A percentile compares a stretch with the other conserved stretches of the same genome.
Evolutionary conservation across 1,140 invertebrate genomes (phyloP).

Genomic region (Penaeus vannamei): DNA sequence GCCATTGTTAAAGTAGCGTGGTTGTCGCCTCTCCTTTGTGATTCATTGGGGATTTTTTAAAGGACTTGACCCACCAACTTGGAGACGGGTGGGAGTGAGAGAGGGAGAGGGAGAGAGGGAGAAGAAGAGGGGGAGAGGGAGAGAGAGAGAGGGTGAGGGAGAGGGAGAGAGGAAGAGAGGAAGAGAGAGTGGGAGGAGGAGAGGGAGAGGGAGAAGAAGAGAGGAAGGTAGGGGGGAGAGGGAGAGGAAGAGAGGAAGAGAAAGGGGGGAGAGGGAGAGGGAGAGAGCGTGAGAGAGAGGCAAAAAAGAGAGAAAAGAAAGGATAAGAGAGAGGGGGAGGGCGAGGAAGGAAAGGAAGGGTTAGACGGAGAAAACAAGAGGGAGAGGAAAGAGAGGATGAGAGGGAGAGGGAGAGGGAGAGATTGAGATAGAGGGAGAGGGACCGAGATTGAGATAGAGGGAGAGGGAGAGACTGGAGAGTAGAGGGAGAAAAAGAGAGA

Average conservation of each 20-base stretch:
- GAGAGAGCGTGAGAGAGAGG: not conserved
- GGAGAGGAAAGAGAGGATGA: no score
- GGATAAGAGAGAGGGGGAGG: not conserved
- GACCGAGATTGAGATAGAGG: not conserved
- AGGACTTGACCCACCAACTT: conserved; percentile 51
- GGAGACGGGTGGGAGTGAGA: conserved; percentile 17
- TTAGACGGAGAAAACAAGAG: not conserved
- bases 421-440: not conserved
- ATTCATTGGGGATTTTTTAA: conserved; percentile 43
- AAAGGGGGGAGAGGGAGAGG: not conserved
- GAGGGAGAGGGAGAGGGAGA: not conserved
- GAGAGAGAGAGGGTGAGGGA: not conserved
- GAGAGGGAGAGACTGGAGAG: not conserved
- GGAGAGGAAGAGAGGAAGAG: not conserved
- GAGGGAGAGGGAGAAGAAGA: not conserved
- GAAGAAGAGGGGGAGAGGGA: not conserved
- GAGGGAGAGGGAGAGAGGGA: not conserved
- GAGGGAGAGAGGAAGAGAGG: not conserved
- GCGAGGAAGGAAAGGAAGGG: no score
- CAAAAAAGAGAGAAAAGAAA: no score
- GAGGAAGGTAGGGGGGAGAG: no score
- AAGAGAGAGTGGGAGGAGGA: not conserved
- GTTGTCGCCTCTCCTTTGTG: conserved; percentile 43
- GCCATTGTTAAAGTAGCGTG: conserved; percentile 51
- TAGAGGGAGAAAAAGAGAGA: not conserved